Base-by-base conservation (phyloP, 2,797 vertebrate species). In the Anniella stebbinsi region DNA sequence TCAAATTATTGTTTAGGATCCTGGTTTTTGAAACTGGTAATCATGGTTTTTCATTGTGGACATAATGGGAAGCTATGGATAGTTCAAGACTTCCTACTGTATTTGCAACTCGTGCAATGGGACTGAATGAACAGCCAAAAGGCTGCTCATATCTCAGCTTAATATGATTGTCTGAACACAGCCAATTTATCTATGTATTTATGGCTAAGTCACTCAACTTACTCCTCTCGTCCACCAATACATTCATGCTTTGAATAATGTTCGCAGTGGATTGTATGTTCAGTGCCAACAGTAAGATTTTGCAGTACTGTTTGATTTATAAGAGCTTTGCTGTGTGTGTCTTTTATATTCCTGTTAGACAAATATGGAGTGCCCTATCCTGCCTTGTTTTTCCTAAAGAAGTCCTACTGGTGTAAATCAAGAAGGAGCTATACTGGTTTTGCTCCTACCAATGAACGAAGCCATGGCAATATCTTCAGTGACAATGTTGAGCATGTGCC, bases 351-450 rank as follows among this genome's bases (percentile, higher is more conserved):
- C 76, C n/a, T 48, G 0, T 10, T 90, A 99, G 99, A 98, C 86
- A 98, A 98, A 95, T 98, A 98, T 1, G 98, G 98, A 73, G 96
- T 95, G 90, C 97, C 92, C 69, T 94, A 97, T 7, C 96, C 98
- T 5, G 92, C 98, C 41, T 41, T 98, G 33, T 99, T 98, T 97
- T 99, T 97, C 96, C 97, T 99, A 95, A 98, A 98, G 94, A 97
- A 98, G 0, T 98, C 97, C 0, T 98, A 98, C 96, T 99, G 98
- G 98, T 94, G 97, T 87, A 97, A 93, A 93, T 97, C 93, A 89
- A 97, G 95, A 92, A 97, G 91, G 94, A 11, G 96, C 93, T 96
- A 95, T 51, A 2, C 63, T 48, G 94, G 95, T 23, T 96, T 97
- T 77, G 90, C 95, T 33, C 95, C 95, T 30, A 96, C 97, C 63